Base-by-base conservation (phyloP, 2,113 vertebrate genomes). In the Origma solitaria region DNA sequence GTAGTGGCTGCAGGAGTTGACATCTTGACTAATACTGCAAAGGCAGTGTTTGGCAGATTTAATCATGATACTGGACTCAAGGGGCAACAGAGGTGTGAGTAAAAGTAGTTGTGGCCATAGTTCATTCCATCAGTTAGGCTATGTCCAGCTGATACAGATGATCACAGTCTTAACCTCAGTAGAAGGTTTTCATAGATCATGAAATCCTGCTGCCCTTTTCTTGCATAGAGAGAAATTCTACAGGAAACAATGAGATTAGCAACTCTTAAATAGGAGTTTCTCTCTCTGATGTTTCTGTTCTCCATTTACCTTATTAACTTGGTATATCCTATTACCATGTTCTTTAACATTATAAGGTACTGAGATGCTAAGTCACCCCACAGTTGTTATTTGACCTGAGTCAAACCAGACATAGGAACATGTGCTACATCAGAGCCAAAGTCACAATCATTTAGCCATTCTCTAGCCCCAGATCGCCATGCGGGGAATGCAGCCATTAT, bases 11-110 rank as follows among this genome's bases (percentile, higher is more conserved):
- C 51, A 86, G 49, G 2, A 81, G 68, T 8, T 75, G 90, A 83
- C 71, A 93, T 60, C 54, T 90, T 95, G 79, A 96, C 79, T 88
- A 90, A 96, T 81, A 88, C 13, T 86, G 28, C 64, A 58, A 77
- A 90, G 62, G 82, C 75, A 81, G 33, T 19, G 57, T 70, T 83
- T 88, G 90, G 85, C 85, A 88, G 90, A 95, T 83, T 90, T 86
- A 96, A 88, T 94, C 54, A 81, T 38, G 56, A 54, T 25, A 16
- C 44, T 17, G 60, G 76, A 88, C 33, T 86, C 60, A n/a, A 77
- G 83, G 77, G 81, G 61, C 81, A 95, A 76, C 13, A 76, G 64
- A 78, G 37, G 37, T 69, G 31, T 75, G 88, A 94, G 64, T 49
- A 71, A 31, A 90, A 91, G 54, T 42, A 80, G 35, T 28, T 40